phyloP scores from a whole-genome alignment of 2,888 invertebrate species.

The Drosophila robusta region DNA sequence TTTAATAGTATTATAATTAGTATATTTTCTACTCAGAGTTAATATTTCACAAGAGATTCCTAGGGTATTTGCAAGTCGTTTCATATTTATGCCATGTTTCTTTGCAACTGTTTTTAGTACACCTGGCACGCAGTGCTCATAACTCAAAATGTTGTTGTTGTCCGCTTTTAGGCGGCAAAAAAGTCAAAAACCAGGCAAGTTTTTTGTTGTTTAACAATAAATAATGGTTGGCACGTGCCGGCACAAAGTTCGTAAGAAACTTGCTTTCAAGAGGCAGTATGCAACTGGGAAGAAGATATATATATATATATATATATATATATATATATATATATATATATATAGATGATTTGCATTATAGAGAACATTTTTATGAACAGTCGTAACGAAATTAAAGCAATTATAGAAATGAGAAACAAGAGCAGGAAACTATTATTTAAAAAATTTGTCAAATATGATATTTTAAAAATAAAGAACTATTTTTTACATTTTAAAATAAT shows the following conservation, averaged over 20 bases:
- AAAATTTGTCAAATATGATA: no score
- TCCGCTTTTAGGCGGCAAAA: constrained; percentile 43
- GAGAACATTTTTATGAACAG: no score
- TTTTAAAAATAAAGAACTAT: no score
- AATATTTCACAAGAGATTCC: neutral
- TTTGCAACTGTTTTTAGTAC: constrained; percentile 51
- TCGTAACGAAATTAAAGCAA: neutral
- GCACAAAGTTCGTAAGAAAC: constrained; percentile 25
- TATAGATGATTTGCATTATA: no score
- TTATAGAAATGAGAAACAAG: neutral
- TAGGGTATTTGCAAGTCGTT: constrained; percentile 20
- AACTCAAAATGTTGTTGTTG: constrained; percentile 68
- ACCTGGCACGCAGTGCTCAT: constrained; percentile 76
- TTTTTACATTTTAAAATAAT: no score
- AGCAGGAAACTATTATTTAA: neutral
- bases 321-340: no score
- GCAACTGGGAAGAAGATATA: neutral
- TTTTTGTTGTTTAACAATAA: constrained; percentile 74
- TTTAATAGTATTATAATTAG: no score
- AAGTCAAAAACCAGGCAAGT: constrained; percentile 49
- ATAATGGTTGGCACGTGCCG: constrained; percentile 80
- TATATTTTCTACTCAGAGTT: no score
- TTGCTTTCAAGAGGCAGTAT: neutral
- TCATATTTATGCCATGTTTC: neutral
- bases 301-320: no score